Evolutionary conservation across 2,888 invertebrate genomes (phyloP), one percentile per base, ranked within the genome.

Genomic region (Erannis defoliaria): DNA sequence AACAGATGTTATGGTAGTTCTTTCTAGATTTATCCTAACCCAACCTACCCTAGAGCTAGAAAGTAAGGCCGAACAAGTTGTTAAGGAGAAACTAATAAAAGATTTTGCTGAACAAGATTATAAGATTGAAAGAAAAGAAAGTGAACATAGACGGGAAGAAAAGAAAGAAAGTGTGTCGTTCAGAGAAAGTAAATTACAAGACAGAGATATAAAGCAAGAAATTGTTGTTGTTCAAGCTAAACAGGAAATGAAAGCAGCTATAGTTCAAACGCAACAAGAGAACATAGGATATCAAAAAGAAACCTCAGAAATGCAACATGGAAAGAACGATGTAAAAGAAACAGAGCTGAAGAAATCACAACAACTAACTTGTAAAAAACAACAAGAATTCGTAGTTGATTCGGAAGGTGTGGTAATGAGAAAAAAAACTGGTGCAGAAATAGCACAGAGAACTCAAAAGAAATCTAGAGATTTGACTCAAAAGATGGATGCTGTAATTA

Each of bases 1-100:
- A 5, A 92, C 93, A 1, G 91, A 92, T 68, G 87, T 93, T 0
- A 92, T 93, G 90, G 88, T 93, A 5, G 88, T 88, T 14, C 70
- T 93, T 49, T 89, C 90, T 1, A 85, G 87, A 66, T 88, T 86
- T 69, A 81, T 91, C 62, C 68, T 88, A 40, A 74, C 79, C 33
- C 84, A 89, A 64, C 86, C 87, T 26, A 69, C 77, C 10, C 42
- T 61, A 18, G 68, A 71, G 14, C 69, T 72, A 21, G 64, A 70
- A 21, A 51, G 51, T 4, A 71, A 67, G 46, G 66, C 63, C 16
- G 62, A 71, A 33, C 64, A 48, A 53, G 71, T 73, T 33, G 49
- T 66, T 2, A 69, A 68, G 55, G 67, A 72, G 16, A 67, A 75
- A 9, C 66, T 72, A 18, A 66, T 64, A n/a, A 37, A 66, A 49